Base-by-base conservation (phyloP, 2,797 vertebrate genomes). In the Gymnoscopelus braueri region DNA sequence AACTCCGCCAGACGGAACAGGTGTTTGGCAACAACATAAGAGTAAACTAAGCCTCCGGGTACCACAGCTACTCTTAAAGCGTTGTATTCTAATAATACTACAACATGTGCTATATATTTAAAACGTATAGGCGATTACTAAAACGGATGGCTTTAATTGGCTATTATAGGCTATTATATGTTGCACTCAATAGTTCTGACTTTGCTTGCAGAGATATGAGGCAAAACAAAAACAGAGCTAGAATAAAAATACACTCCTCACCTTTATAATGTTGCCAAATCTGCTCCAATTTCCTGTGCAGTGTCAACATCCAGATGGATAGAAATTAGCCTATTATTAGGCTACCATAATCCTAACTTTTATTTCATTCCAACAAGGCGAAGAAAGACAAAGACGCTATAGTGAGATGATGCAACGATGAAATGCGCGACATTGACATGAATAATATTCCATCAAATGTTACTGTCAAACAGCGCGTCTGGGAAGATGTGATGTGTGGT, bases 401-500 rank as follows among this genome's bases (percentile, higher is more conserved):
- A 19, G 14, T 15, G 60, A 24, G 24, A 15, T 2, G 51, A 77
- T 74, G 65, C 80, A 11, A 52, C 11, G n/a, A 48, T n/a, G 56
- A 23, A 56, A 5, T 23, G 55, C 56, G 9, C 49, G 1, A 35
- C 8, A 35, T 2, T 11, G 69, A 5, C 19, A n/a, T 1, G 47
- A 58, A 19, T 19, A 63, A 67, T 4, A 52, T 7, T 63, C 70
- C 71, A 53, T 60, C 2, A 19, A n/a, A 44, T 55, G 51, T 49
- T 39, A 15, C 26, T 62, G 55, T 55, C 63, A 49, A 56, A 44
- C 48, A 2, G 67, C 54, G 67, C 71, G 35, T 32, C 64, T 78
- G 9, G 60, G 75, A 76, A 87, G 81, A 84, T 83, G 81, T 72
- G 80, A 24, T 83, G 81, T 72, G 81, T 23, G 71, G 53, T 80